Conservation (phyloP, 2,113 vertebrate genomes). For the Poeciliopsis prolifica region DNA sequence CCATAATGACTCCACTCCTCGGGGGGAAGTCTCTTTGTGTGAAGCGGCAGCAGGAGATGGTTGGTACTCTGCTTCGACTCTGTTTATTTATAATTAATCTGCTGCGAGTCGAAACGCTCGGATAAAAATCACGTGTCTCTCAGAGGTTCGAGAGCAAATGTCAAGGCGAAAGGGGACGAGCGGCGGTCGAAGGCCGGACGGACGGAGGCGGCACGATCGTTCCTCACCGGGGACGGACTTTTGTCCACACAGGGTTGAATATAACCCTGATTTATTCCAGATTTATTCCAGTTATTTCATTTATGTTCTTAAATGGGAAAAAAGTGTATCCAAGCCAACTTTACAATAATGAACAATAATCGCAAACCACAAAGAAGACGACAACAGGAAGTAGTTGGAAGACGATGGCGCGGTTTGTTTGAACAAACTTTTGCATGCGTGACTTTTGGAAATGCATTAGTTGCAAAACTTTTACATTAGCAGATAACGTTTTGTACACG, state of each 20-base stretch:
- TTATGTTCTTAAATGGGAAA: too few species aligned
- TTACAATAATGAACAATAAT: too few species aligned
- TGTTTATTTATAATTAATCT: constrained; percentile 65
- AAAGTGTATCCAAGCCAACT: too few species aligned
- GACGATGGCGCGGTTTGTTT: too few species aligned
- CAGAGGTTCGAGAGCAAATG: constrained; percentile 10
- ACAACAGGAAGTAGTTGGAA: too few species aligned
- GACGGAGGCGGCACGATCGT: constrained; percentile 40
- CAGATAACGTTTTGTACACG: too few species aligned
- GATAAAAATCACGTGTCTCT: constrained; percentile 44
- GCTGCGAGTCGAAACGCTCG: constrained; percentile 40
- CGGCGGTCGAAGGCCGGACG: constrained; percentile 15
- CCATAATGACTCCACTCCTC: constrained; percentile 37
- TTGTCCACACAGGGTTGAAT: neutral
- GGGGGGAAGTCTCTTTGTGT: constrained; percentile 13
- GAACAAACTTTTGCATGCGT: too few species aligned
- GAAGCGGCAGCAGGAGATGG: constrained; percentile 42
- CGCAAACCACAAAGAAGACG: too few species aligned
- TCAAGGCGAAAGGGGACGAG: constrained; percentile 2
- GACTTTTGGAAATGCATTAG: too few species aligned
- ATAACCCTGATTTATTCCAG: too few species aligned
- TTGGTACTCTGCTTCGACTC: constrained; percentile 40
- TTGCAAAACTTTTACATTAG: too few species aligned
- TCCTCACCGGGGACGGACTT: constrained; percentile 60
- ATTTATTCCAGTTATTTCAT: too few species aligned